A percentile compares a stretch with the other conserved stretches of the same genome.
Evolutionary conservation across 35 echinoderm and acorn worm species (phyloP).

Genomic region (Diadema setosum): DNA sequence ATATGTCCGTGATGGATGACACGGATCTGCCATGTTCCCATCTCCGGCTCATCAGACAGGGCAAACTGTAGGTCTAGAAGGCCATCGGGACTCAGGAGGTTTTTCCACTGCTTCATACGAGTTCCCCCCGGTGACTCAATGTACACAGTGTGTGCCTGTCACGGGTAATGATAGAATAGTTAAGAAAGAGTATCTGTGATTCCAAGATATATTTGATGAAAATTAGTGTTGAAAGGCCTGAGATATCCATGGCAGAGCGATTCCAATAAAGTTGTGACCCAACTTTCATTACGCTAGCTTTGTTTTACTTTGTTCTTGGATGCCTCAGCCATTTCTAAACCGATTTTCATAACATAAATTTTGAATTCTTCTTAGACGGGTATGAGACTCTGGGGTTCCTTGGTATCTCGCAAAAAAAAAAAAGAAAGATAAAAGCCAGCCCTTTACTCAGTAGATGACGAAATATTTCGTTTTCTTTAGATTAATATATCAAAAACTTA

Average conservation of each 20-base stretch:
- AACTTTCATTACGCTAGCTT: too few relatives aligned
- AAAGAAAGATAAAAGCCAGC: too few relatives aligned
- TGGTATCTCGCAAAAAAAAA: too few relatives aligned
- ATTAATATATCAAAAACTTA: too few relatives aligned
- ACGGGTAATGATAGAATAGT: not conserved
- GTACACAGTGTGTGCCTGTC: slow-evolving; percentile 56
- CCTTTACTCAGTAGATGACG: too few relatives aligned
- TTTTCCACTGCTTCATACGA: slow-evolving; percentile 72
- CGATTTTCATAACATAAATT: too few relatives aligned
- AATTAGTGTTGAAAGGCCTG: not conserved
- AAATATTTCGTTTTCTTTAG: too few relatives aligned
- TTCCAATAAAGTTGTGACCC: not conserved
- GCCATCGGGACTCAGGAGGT: slow-evolving; percentile 50
- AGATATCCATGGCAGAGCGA: not conserved
- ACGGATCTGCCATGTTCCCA: slow-evolving; percentile 75
- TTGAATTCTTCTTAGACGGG: too few relatives aligned
- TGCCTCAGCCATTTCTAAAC: too few relatives aligned
- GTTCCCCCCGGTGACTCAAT: slow-evolving; percentile 66
- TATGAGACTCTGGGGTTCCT: too few relatives aligned
- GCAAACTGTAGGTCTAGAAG: slow-evolving; percentile 58
- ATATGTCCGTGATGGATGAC: slow-evolving; percentile 23
- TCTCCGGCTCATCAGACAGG: slow-evolving; percentile 62
- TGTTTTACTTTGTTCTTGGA: too few relatives aligned
- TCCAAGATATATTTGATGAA: not conserved
- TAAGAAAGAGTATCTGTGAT: too few relatives aligned